A percentile compares a stretch with the other conserved stretches of the same genome.
Conservation (phyloP, 1,140 invertebrate species). For the Saxidomus purpurata region DNA sequence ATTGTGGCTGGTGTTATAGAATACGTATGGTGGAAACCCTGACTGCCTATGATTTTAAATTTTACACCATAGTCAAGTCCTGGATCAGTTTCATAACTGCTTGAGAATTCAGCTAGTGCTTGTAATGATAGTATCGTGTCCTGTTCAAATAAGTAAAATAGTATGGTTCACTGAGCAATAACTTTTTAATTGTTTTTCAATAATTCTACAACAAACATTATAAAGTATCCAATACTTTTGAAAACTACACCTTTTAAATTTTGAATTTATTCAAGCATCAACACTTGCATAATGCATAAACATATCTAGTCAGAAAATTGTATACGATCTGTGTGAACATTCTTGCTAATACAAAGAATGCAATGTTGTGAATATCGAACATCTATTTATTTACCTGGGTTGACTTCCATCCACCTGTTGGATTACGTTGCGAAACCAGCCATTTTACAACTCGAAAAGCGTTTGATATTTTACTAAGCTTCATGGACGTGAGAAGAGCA, state of each 20-base stretch:
- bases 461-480: conserved; percentile 81
- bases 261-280: neutral
- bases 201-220: neutral
- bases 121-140: conserved; percentile 53
- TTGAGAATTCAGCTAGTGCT: conserved; percentile 42
- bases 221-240: neutral
- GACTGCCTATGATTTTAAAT: neutral
- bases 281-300: neutral
- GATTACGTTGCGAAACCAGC: conserved; percentile 92
- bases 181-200: neutral
- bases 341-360: too few relatives aligned
- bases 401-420: conserved; percentile 93
- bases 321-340: neutral
- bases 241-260: neutral
- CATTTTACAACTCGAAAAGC: conserved; percentile 90
- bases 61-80: conserved; percentile 1
- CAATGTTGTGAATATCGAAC: neutral
- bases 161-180: too few relatives aligned
- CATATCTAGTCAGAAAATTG: neutral
- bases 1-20: neutral
- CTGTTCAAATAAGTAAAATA: neutral
- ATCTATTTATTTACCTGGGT: conserved; percentile 85
- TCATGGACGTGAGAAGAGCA: conserved; percentile 89
- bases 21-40: conserved; percentile 7
- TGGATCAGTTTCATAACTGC: neutral